Percentiles rank a stretch among this genome's conserved stretches.
phyloP scores from a whole-genome alignment of 1,140 invertebrate genomes.

The Glossosoma conforme region DNA sequence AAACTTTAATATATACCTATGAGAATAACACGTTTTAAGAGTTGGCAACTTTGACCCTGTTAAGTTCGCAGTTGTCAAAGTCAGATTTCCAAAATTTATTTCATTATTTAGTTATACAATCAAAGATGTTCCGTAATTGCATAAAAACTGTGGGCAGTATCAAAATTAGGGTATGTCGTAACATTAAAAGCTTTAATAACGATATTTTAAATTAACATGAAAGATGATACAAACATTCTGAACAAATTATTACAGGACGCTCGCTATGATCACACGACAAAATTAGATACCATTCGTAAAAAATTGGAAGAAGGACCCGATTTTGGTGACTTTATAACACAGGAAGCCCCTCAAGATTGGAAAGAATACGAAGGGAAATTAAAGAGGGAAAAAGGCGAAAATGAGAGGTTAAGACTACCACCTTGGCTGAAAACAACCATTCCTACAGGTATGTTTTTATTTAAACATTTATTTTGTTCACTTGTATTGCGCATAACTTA shows the following conservation, averaged over 20 bases:
- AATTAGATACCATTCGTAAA: constrained; percentile 52
- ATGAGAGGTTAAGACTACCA: constrained; percentile 77
- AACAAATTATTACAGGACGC: background rate
- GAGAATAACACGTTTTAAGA: too few species aligned
- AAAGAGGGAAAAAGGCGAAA: constrained; percentile 78
- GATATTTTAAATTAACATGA: background rate
- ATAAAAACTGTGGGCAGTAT: constrained; percentile 1
- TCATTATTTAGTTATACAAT: background rate
- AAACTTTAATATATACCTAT: too few species aligned
- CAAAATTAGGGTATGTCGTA: constrained; percentile 7
- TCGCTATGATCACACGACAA: constrained; percentile 25
- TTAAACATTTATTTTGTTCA: background rate
- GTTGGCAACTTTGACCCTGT: too few species aligned
- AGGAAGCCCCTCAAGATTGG: constrained; percentile 55
- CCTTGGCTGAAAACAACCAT: constrained; percentile 97
- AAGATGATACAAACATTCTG: background rate
- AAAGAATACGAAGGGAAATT: constrained; percentile 74
- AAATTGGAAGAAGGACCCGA: constrained; percentile 58
- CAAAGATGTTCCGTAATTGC: constrained; percentile 13
- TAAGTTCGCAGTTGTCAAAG: too few species aligned
- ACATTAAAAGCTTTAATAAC: background rate
- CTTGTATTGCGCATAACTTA: too few species aligned
- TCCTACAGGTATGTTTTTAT: constrained; percentile 66
- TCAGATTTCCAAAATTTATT: too few species aligned
- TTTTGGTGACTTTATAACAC: constrained; percentile 60